phyloP scores from a whole-genome alignment of 2,113 vertebrate species.

The Struthio camelus region DNA sequence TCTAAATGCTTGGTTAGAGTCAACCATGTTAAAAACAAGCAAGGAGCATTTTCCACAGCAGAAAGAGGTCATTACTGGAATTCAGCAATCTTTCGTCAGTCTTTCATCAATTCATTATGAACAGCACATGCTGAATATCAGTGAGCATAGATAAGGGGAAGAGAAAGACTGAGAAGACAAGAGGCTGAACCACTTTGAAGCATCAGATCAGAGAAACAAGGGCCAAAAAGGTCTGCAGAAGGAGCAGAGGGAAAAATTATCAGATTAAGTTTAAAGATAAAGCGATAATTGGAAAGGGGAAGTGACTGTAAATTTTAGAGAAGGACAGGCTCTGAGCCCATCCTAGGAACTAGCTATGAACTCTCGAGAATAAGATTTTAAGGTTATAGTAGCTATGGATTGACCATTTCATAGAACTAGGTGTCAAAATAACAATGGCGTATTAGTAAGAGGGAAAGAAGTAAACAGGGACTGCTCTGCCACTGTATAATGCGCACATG shows the following conservation, averaged over 20 bases:
- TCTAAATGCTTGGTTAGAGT: background rate
- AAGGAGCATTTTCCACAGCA: background rate
- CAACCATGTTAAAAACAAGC: background rate
- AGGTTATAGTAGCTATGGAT: fast-evolving
- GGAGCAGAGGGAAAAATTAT: background rate
- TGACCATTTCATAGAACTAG: background rate
- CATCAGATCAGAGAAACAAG: background rate
- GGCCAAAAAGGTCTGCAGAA: background rate
- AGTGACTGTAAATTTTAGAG: fast-evolving
- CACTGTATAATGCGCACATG: too few relatives aligned
- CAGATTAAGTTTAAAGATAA: background rate
- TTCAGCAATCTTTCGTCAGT: background rate
- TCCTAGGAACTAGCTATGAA: background rate
- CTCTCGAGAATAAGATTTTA: background rate
- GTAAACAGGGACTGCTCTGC: too few relatives aligned
- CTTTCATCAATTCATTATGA: too few relatives aligned
- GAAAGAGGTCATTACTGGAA: background rate
- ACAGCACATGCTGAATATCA: background rate
- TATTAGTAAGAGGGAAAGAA: too few relatives aligned
- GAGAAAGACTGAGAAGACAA: background rate
- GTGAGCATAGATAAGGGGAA: background rate
- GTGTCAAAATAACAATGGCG: too few relatives aligned
- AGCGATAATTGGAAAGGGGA: background rate
- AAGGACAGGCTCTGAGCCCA: background rate
- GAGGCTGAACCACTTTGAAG: background rate